Evolutionary conservation across 2,113 vertebrate species (phyloP).

Genomic region (Promerops cafer): DNA sequence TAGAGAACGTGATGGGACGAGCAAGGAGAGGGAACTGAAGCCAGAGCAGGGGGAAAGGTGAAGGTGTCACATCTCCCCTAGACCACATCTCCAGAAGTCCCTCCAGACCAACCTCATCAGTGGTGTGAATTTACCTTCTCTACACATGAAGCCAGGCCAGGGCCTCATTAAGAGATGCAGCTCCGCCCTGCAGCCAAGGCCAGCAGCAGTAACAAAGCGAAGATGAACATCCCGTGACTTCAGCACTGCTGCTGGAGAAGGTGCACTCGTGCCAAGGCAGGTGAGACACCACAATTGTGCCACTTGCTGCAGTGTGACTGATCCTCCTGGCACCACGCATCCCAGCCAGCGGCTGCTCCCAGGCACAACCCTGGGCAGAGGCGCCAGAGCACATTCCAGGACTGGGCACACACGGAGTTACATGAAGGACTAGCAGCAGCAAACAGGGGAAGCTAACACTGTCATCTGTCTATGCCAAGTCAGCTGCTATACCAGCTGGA

Average conservation of each 20-base stretch:
- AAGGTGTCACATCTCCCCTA: background rate
- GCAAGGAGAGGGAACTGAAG: background rate
- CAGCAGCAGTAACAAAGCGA: background rate
- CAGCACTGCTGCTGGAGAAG: background rate
- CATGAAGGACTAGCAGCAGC: background rate
- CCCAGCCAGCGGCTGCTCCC: background rate
- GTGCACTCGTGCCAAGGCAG: background rate
- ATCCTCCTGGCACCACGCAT: rapidly evolving
- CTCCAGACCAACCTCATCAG: rapidly evolving
- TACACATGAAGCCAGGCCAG: background rate
- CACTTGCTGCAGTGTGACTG: rapidly evolving
- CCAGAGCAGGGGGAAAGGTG: background rate
- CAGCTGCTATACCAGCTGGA: background rate
- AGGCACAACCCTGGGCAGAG: rapidly evolving
- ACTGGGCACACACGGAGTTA: background rate
- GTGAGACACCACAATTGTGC: background rate
- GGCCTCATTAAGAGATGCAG: background rate
- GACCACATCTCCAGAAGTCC: background rate
- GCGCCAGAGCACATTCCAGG: background rate
- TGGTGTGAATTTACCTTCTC: background rate
- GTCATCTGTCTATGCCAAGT: background rate
- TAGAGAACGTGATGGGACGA: background rate
- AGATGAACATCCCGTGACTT: too few relatives aligned
- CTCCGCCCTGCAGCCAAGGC: background rate
- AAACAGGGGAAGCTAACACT: background rate